Evolutionary conservation across 2,888 invertebrate species (phyloP).

Genomic region (Beris chalybata): DNA sequence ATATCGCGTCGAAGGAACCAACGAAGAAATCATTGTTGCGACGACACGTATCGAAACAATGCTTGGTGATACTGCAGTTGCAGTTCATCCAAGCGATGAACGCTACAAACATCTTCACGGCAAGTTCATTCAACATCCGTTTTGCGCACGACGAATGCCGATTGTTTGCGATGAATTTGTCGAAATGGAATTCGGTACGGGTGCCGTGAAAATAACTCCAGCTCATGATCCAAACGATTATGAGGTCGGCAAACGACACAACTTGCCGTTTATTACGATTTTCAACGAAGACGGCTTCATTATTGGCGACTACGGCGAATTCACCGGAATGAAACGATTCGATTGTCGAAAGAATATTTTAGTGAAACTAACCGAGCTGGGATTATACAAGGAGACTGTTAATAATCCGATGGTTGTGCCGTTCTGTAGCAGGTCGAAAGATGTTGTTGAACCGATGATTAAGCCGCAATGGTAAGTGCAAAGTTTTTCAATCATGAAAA

Average conservation of each 20-base stretch:
- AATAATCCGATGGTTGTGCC: conserved; percentile 98
- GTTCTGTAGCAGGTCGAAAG: conserved; percentile 93
- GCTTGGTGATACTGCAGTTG: conserved; percentile 95
- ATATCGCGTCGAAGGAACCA: conserved; percentile 72
- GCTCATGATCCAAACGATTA: conserved; percentile 98
- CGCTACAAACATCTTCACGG: conserved; percentile 84
- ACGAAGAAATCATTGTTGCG: conserved; percentile 87
- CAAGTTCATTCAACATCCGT: conserved; percentile 84
- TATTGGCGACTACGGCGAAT: conserved; percentile 75
- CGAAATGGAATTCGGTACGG: conserved; percentile 94
- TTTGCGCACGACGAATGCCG: conserved; percentile 78
- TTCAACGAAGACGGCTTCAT: conserved; percentile 90
- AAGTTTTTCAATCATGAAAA: conserved; percentile 1
- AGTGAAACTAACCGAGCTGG: conserved; percentile 71
- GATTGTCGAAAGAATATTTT: conserved; percentile 82
- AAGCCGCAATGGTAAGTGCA: conserved; percentile 88
- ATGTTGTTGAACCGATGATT: conserved; percentile 93
- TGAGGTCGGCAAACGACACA: conserved; percentile 88
- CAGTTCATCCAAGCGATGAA: conserved; percentile 91
- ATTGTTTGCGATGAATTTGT: conserved; percentile 93
- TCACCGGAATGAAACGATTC: conserved; percentile 87
- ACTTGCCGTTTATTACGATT: conserved; percentile 83
- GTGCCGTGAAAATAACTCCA: conserved; percentile 98
- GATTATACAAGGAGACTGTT: conserved; percentile 75
- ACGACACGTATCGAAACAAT: conserved; percentile 99